These are phyloP conservation scores for Hiodon tergisus DNA, from an alignment of 2,113 vertebrate species.

Conservation along the genomic window DNA sequence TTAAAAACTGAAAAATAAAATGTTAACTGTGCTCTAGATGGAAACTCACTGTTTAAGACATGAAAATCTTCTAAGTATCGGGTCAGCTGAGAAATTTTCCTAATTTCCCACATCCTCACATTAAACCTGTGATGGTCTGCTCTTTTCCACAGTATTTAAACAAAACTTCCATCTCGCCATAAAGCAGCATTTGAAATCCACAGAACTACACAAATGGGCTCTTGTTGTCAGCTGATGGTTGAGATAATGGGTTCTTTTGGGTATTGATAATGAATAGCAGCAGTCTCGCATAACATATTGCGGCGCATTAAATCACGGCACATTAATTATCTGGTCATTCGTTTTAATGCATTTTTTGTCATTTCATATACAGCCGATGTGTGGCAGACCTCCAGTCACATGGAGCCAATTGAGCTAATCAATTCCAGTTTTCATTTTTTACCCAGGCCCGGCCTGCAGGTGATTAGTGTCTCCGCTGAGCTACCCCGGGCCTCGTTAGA, in stretches of 20 bases:
- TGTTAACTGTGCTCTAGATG: neutral
- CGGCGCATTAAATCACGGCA: conserved; percentile 53
- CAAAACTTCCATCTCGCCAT: conserved; percentile 40
- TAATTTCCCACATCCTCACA: conserved; percentile 41
- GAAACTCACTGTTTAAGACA: neutral
- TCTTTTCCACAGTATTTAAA: conserved; percentile 38
- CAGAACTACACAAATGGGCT: conserved; percentile 50
- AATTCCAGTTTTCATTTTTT: neutral
- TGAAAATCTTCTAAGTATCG: neutral
- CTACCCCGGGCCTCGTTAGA: too few relatives aligned
- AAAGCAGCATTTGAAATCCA: conserved; percentile 41
- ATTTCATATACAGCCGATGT: neutral
- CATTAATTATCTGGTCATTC: conserved; percentile 41
- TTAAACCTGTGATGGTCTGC: conserved; percentile 46
- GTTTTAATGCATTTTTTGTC: neutral
- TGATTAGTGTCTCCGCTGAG: too few relatives aligned
- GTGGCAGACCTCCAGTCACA: neutral
- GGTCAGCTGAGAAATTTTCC: conserved; percentile 22
- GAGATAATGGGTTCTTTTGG: conserved; percentile 30
- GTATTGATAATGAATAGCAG: conserved; percentile 45
- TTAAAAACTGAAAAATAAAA: too few relatives aligned
- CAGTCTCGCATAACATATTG: conserved; percentile 53
- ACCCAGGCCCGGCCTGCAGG: neutral
- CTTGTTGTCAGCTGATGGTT: conserved; percentile 58
- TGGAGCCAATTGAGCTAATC: neutral